These are phyloP conservation scores for Grapholita molesta DNA, from an alignment of 1,140 invertebrate species.

Conservation along the genomic window DNA sequence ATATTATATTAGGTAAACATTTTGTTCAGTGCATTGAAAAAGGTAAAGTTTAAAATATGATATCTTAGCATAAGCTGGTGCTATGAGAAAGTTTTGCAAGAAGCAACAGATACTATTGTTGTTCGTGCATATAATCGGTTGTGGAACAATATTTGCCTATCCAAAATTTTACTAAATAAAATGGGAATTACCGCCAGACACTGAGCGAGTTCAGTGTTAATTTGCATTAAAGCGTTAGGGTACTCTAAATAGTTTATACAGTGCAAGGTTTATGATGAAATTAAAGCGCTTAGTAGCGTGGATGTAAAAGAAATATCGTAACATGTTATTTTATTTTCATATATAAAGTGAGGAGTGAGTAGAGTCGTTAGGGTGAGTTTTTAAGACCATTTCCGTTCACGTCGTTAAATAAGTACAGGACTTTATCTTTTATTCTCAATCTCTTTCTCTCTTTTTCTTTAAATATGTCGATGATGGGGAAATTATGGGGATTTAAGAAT, in stretches of 20 bases:
- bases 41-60: neutral
- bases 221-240: neutral
- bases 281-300: no score
- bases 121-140: neutral
- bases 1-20: neutral
- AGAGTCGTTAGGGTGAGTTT: no score
- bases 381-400: no score
- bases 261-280: no score
- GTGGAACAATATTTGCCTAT: neutral
- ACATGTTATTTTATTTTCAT: no score
- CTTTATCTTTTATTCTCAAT: no score
- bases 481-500: no score
- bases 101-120: conserved; percentile 8
- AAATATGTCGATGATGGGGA: no score
- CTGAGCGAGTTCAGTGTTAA: neutral
- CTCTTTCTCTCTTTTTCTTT: no score
- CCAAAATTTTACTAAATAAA: neutral
- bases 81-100: neutral
- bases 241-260: neutral
- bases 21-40: neutral
- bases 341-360: no score
- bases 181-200: neutral
- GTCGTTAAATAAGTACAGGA: no score
- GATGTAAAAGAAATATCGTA: no score
- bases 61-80: neutral